Percentiles rank a stretch among this genome's conserved stretches.
These are phyloP conservation scores for Ardeotis arabs DNA, from an alignment of 2,113 vertebrate genomes.

Conservation along the genomic window DNA sequence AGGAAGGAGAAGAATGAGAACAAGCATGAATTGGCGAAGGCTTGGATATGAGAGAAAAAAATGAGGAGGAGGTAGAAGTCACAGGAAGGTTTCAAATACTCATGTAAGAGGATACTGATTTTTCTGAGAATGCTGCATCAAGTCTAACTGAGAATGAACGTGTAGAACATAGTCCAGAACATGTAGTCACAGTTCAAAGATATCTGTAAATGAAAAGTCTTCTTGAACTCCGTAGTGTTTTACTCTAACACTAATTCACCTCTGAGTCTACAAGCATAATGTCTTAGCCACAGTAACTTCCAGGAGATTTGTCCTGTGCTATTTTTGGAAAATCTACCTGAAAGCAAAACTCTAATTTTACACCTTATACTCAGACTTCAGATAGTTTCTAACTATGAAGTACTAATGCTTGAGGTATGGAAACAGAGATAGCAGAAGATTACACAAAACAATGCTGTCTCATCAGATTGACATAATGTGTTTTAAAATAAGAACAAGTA, in stretches of 20 bases:
- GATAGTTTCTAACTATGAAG: background rate
- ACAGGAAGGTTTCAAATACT: background rate
- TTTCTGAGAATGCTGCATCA: background rate
- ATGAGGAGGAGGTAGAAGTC: background rate
- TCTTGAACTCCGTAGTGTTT: background rate
- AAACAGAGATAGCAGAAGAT: background rate
- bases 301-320: rapidly evolving
- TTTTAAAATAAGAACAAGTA: background rate
- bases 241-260: background rate
- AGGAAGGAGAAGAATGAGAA: background rate
- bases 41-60: background rate
- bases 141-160: background rate
- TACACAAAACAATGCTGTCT: background rate
- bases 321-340: background rate
- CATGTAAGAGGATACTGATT: background rate
- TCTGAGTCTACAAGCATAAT: background rate
- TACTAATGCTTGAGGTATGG: background rate
- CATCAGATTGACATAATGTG: background rate
- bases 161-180: background rate
- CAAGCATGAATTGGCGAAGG: background rate
- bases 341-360: background rate
- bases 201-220: background rate
- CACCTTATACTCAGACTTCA: background rate
- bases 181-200: background rate
- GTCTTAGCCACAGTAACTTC: background rate